Base-by-base conservation (phyloP, 2,888 invertebrate genomes). In the Parochlus steinenii region DNA sequence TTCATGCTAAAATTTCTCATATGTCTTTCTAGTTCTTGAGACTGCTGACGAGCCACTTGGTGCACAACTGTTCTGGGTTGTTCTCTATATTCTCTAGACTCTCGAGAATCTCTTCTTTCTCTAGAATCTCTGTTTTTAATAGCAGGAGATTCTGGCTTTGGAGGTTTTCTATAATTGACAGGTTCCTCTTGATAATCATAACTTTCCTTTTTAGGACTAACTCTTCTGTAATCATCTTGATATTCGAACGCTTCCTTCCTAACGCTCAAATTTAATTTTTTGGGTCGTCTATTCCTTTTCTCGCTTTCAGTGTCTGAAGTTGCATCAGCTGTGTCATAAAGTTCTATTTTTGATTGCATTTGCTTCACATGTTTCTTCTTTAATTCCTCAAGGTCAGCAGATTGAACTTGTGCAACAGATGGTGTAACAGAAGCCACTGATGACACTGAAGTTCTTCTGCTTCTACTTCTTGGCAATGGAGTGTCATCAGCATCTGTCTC, bases 401-500 rank as follows among this genome's bases (percentile, higher is more conserved):
- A 36, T n/a, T n/a, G n/a, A n/a, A n/a, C n/a, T n/a, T n/a, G n/a
- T 3, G 22, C 36, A 19, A 30, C 28, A 5, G 34, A 35, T n/a
- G 27, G 36, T 18, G 30, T 36, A 6, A 36, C 8, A 6, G 30
- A 5, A 8, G 36, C 29, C 10, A 30, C 36, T 20, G 20, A 30
- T 8, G 36, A 36, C 16, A 30, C 6, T 7, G 30, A 30, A 10
- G 30, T 12, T 24, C 30, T 36, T 30, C 36, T 36, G 24, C 29
- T 24, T 22, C 30, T 16, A 17, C 25, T 22, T n/a, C 36, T 12
- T 3, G 30, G 4, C 7, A 30, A 14, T 6, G 15, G 51, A 5
- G 46, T 44, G 10, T 48, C 44, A 0, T 52, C 47, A 6, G 26
- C 2, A n/a, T 32, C 31, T 7, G 26, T 35, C 14, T 59, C 59